A percentile compares a stretch with the other conserved stretches of the same genome.
Conservation (phyloP, 1,140 invertebrate genomes). For the Steinernema feltiae region DNA sequence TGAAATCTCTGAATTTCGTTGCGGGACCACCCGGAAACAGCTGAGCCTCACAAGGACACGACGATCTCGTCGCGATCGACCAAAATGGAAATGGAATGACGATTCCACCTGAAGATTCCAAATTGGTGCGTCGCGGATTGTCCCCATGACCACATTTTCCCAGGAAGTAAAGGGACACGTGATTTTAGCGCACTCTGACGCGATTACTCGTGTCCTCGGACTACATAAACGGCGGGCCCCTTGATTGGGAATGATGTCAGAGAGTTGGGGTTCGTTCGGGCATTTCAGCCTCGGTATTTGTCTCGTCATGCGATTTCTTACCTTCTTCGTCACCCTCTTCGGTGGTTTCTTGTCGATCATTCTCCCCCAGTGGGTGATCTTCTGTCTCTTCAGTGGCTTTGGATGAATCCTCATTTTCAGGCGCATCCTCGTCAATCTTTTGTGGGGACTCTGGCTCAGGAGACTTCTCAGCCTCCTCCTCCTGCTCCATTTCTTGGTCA, state of each 20-base stretch:
- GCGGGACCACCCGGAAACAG: background rate
- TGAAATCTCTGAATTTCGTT: background rate
- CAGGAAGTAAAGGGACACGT: too few relatives aligned
- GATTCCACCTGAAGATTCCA: background rate
- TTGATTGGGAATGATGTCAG: too few relatives aligned
- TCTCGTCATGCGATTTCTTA: background rate
- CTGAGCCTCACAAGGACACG: background rate
- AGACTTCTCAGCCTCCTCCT: too few relatives aligned
- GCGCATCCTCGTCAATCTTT: background rate
- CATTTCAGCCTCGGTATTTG: background rate
- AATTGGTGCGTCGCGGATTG: too few relatives aligned
- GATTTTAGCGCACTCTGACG: too few relatives aligned
- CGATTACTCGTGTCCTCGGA: too few relatives aligned
- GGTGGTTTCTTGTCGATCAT: background rate
- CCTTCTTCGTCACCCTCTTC: background rate
- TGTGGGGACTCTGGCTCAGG: too few relatives aligned
- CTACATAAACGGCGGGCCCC: too few relatives aligned
- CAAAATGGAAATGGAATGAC: too few relatives aligned
- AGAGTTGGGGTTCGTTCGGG: too few relatives aligned
- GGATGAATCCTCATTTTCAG: background rate
- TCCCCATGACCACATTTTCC: too few relatives aligned
- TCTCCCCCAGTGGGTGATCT: background rate
- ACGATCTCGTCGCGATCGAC: too few relatives aligned
- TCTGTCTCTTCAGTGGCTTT: background rate
- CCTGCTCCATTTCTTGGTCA: background rate